Percentiles rank a stretch among this genome's conserved stretches.
phyloP scores from a whole-genome alignment of 2,888 invertebrate genomes.

The Drosophila percnosoma region DNA sequence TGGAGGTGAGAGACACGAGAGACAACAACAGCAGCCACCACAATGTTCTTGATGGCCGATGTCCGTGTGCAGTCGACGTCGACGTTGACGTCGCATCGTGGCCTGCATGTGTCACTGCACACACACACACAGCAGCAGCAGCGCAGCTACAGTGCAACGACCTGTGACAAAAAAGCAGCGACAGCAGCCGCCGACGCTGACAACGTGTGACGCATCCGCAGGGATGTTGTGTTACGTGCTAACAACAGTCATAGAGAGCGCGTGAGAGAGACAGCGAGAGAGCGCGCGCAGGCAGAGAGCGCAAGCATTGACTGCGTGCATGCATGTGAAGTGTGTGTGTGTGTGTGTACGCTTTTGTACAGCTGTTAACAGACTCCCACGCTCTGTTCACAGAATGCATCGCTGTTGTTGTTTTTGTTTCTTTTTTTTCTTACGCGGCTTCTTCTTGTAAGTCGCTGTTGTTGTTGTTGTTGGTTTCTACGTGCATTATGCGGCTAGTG shows the following conservation, averaged over 20 bases:
- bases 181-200: slow-evolving; percentile 53
- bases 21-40: slow-evolving; percentile 38
- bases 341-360: slow-evolving; percentile 50
- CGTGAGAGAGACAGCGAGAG: slow-evolving; percentile 9
- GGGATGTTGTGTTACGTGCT: slow-evolving; percentile 77
- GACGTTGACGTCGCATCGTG: slow-evolving; percentile 40
- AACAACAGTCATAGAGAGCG: slow-evolving; percentile 51
- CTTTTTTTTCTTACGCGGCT: slow-evolving; percentile 54
- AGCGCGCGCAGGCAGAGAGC: slow-evolving; percentile 21
- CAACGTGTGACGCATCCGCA: slow-evolving; percentile 76
- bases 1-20: slow-evolving; percentile 13
- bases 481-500: slow-evolving; percentile 43
- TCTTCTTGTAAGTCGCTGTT: slow-evolving; percentile 41
- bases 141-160: slow-evolving; percentile 69
- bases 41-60: slow-evolving; percentile 57
- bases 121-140: slow-evolving; percentile 17
- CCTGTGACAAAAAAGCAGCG: slow-evolving; percentile 76
- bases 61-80: slow-evolving; percentile 51
- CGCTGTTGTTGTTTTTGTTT: slow-evolving; percentile 47
- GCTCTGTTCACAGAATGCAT: slow-evolving; percentile 65
- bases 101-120: slow-evolving; percentile 78
- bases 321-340: not conserved
- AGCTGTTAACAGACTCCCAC: slow-evolving; percentile 79
- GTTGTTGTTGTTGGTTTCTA: slow-evolving; percentile 5
- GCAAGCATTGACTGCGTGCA: slow-evolving; percentile 18